Base-by-base conservation (phyloP, 2,113 vertebrate genomes). In the Lagopus leucura region DNA sequence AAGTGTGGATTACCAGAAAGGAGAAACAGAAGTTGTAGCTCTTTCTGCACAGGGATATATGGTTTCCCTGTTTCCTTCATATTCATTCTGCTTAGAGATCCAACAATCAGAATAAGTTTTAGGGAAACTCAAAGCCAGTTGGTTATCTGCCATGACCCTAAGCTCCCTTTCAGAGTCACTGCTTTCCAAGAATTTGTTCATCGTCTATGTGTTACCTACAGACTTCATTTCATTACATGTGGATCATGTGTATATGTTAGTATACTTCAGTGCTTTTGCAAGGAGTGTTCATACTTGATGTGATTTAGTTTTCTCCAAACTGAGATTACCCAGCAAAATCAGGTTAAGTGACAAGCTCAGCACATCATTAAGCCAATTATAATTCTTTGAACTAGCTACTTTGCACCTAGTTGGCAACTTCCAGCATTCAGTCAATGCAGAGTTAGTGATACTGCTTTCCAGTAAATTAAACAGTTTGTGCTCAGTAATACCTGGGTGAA, bases 11-110 rank as follows among this genome's bases (percentile, higher is more conserved):
- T 60, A 11, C 34, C 38, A 43, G 38, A 81, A 34, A 17, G 20
- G 30, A 43, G 12, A 0, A 40, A 74, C 13, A 2, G 19, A 73
- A 77, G 11, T 67, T 82, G 12, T 18, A 48, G 42, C 47, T 4
- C 73, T 76, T 69, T 65, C 42, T 63, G 1, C 32, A 8, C 2
- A 2, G 0, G 0, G 4, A 0, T 25, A 52, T 80, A 52, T 18
- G 80, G 14, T 40, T 80, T 63, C 24, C 11, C 2, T 88, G 1
- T 79, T 76, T 8, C 27, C 61, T 42, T 27, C 13, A 8, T 52
- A 12, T 9, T 82, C 36, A 54, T 7, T 40, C 61, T 40, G 7
- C 18, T 82, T 66, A 32, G 8, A 1, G 7, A 38, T 74, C n/a
- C 55, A 70, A 19, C 30, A 8, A 76, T 16, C 24, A 66, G 30